phyloP scores from a whole-genome alignment of 1,140 invertebrate species.

The Zaprionus inermis region DNA sequence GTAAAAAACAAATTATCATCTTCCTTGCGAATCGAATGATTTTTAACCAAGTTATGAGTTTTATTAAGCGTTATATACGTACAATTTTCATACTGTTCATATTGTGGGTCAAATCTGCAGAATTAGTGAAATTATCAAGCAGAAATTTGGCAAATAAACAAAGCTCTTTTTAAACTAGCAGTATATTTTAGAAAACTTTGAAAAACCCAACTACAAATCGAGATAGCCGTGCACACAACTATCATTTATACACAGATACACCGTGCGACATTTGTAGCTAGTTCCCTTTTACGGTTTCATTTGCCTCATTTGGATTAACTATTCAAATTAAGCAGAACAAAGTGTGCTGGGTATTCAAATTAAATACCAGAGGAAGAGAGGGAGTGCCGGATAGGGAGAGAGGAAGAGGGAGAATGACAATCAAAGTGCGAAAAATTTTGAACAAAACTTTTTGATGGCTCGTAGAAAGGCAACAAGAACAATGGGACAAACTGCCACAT shows the following conservation, averaged over 20 bases:
- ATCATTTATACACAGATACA: not conserved
- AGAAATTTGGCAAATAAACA: no score
- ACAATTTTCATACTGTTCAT: no score
- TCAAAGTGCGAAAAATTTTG: constrained; percentile 65
- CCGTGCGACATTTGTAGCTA: not conserved
- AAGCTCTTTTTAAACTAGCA: no score
- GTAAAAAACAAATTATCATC: no score
- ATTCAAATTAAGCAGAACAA: constrained; percentile 40
- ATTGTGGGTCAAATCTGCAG: no score
- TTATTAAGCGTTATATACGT: no score
- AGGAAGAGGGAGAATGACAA: constrained; percentile 44
- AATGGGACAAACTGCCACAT: constrained; percentile 62
- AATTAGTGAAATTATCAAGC: no score
- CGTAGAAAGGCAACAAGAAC: constrained; percentile 41
- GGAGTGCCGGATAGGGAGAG: not conserved
- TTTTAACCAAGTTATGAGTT: no score
- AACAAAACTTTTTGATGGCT: constrained; percentile 60
- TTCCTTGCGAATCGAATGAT: no score
- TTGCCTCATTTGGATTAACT: constrained; percentile 20
- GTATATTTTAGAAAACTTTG: no score
- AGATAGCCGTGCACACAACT: not conserved
- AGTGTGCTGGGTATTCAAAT: constrained; percentile 55
- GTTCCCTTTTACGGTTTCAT: constrained; percentile 1
- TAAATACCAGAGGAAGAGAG: constrained; percentile 39
- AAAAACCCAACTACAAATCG: not conserved